Conservation (phyloP, 2,797 vertebrate species). For the Typhlichthys eigenmanni region DNA sequence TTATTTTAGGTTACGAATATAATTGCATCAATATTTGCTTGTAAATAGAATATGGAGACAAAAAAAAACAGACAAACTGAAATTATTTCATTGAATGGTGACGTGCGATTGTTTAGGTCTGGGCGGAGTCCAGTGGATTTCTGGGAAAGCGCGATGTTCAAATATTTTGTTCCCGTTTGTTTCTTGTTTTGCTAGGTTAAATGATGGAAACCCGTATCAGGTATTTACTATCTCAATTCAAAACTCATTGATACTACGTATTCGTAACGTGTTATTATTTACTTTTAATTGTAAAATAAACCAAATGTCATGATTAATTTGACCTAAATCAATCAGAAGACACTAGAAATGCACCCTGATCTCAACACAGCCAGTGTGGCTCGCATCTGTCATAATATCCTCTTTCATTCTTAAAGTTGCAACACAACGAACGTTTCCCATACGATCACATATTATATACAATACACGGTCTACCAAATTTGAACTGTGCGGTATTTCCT, state of each 20-base stretch:
- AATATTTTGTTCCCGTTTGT: constrained; percentile 29
- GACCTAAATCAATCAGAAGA: no score
- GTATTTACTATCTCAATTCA: constrained; percentile 22
- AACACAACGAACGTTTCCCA: no score
- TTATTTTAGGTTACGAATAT: not conserved
- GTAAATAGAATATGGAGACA: not conserved
- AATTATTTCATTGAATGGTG: not conserved
- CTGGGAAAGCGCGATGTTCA: constrained; percentile 61
- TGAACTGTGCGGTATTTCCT: no score
- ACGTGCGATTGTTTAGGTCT: constrained; percentile 3
- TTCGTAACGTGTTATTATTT: no score
- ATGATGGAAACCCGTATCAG: constrained; percentile 48
- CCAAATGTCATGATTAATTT: no score
- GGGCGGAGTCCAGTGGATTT: constrained; percentile 9
- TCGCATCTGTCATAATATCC: no score
- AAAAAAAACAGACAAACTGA: not conserved
- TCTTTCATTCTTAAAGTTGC: no score
- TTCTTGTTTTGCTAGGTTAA: constrained; percentile 12
- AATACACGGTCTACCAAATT: no score
- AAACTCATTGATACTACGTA: not conserved
- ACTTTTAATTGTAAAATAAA: no score
- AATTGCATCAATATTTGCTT: not conserved
- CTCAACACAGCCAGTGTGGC: no score
- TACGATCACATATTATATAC: no score
- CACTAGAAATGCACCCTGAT: no score